Percentiles rank a stretch among this genome's conserved stretches.
Conservation (phyloP, 2,797 vertebrate genomes). For the Cheirogaleus major region DNA sequence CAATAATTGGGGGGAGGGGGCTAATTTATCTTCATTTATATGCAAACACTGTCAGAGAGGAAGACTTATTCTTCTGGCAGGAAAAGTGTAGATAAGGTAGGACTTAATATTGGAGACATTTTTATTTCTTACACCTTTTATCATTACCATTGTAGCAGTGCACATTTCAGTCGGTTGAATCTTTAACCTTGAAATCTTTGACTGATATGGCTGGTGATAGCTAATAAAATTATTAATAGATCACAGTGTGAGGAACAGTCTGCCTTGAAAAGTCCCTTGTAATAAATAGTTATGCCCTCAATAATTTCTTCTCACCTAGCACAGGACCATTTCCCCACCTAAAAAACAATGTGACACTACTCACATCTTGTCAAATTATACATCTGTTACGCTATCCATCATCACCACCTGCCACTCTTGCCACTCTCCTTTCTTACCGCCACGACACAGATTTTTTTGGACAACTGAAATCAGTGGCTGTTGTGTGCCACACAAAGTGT, state of each 20-base stretch:
- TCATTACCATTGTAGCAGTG: not conserved
- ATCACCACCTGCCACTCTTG: not conserved
- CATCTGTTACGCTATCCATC: not conserved
- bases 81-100: not conserved
- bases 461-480: not conserved
- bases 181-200: conserved; percentile 32
- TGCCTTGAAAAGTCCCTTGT: not conserved
- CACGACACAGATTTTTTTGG: not conserved
- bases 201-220: not conserved
- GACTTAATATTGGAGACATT: not conserved
- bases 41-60: not conserved
- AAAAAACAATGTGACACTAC: not conserved
- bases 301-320: not conserved
- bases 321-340: not conserved
- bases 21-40: conserved; percentile 11
- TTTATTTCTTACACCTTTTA: conserved; percentile 8
- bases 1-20: not conserved
- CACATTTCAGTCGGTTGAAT: not conserved
- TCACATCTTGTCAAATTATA: not conserved
- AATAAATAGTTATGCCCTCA: not conserved
- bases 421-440: not conserved
- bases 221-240: not conserved
- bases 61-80: not conserved
- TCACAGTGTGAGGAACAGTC: not conserved
- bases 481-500: not conserved